phyloP scores from a whole-genome alignment of 2,797 vertebrate species.

The Epinephelus malabaricus region DNA sequence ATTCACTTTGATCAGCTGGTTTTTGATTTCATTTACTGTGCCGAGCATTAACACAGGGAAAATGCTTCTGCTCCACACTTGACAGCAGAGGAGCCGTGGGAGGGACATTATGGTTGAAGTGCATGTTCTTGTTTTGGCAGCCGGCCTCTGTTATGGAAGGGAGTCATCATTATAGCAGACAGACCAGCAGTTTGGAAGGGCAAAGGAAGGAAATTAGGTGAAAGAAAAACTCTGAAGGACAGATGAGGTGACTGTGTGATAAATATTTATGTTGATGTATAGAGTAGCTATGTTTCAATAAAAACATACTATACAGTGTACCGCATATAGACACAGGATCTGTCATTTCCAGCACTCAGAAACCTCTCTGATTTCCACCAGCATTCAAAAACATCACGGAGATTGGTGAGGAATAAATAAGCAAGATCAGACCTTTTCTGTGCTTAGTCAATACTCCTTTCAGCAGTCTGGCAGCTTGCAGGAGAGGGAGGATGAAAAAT shows the following conservation, averaged over 20 bases:
- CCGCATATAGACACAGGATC: not conserved
- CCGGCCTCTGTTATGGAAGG: constrained; percentile 57
- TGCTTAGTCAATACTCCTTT: constrained; percentile 69
- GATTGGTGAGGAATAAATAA: constrained; percentile 62
- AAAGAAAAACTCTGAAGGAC: constrained; percentile 57
- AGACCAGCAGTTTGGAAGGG: constrained; percentile 59
- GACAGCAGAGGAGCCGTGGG: constrained; percentile 50
- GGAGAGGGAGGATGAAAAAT: constrained; percentile 65
- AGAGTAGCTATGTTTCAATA: constrained; percentile 10
- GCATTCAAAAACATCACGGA: constrained; percentile 37
- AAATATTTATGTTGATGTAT: constrained; percentile 48
- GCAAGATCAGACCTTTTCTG: constrained; percentile 62
- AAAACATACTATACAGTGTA: constrained; percentile 17
- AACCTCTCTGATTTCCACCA: constrained; percentile 21
- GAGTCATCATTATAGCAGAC: constrained; percentile 70
- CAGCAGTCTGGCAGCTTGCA: constrained; percentile 60
- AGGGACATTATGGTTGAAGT: constrained; percentile 65
- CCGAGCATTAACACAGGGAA: constrained; percentile 40
- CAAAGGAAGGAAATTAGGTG: constrained; percentile 52
- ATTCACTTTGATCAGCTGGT: constrained; percentile 28
- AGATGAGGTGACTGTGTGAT: constrained; percentile 39
- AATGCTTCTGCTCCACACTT: constrained; percentile 39
- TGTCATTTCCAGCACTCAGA: constrained; percentile 33
- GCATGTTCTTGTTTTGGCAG: constrained; percentile 71
- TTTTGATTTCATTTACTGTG: constrained; percentile 47